These are phyloP conservation scores for Chaitophorus viminalis DNA, from an alignment of 2,888 invertebrate genomes.

Conservation along the genomic window DNA sequence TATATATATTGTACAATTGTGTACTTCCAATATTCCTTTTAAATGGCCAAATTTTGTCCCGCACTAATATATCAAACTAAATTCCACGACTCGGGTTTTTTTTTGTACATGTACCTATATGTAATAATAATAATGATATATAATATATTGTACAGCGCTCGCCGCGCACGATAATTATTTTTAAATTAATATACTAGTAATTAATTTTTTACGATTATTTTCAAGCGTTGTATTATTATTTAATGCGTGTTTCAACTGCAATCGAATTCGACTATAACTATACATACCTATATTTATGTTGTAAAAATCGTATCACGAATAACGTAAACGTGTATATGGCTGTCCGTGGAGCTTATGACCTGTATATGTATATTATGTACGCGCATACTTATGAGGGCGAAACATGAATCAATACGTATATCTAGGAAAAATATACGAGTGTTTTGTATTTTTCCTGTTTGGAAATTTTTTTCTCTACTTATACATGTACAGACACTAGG, in stretches of 20 bases:
- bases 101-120: too few species aligned
- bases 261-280: neutral
- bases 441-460: too few species aligned
- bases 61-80: neutral
- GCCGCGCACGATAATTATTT: neutral
- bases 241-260: neutral
- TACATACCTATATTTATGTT: neutral
- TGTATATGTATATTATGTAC: neutral
- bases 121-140: too few species aligned
- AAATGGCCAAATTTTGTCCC: conserved; percentile 19
- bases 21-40: neutral
- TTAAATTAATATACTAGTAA: neutral
- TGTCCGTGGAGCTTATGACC: neutral
- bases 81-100: neutral
- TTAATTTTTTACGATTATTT: neutral
- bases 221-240: neutral
- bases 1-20: neutral
- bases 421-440: too few species aligned
- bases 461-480: too few species aligned
- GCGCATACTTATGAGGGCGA: too few species aligned
- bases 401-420: too few species aligned
- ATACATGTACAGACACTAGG: too few species aligned
- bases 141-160: too few species aligned
- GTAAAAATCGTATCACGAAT: neutral
- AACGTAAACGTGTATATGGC: neutral